phyloP scores from a whole-genome alignment of 1,140 invertebrate genomes.

The Teleogryllus occipitalis region DNA sequence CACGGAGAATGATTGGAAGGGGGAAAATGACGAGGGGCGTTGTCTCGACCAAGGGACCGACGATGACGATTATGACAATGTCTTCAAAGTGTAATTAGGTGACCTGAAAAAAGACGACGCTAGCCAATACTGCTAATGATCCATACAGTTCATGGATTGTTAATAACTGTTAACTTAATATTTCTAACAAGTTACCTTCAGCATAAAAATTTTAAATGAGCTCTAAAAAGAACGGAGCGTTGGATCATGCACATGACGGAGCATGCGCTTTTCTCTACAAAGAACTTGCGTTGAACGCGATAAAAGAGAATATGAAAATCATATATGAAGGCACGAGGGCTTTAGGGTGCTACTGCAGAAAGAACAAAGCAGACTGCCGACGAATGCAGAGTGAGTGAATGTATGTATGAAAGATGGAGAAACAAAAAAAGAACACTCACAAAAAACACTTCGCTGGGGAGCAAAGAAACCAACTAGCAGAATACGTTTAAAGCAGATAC shows the following conservation, averaged over 20 bases:
- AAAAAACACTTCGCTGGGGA: no score
- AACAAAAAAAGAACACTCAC: not conserved
- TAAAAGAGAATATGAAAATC: constrained; percentile 2
- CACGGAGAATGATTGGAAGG: not conserved
- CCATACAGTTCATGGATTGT: not conserved
- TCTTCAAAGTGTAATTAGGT: not conserved
- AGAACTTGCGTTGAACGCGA: not conserved
- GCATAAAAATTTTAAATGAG: not conserved
- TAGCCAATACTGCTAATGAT: not conserved
- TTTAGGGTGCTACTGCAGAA: not conserved
- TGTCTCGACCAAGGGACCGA: not conserved
- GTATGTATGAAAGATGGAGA: not conserved
- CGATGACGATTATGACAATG: not conserved
- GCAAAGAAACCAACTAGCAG: no score
- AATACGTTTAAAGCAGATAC: no score
- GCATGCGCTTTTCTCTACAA: not conserved
- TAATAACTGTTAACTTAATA: not conserved
- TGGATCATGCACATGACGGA: not conserved
- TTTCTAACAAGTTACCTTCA: not conserved
- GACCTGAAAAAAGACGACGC: not conserved
- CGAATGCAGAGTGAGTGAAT: not conserved
- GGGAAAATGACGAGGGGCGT: no score
- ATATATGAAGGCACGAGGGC: not conserved
- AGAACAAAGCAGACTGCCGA: not conserved
- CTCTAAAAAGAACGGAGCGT: not conserved